phyloP scores from a whole-genome alignment of 2,888 invertebrate species.

The Drosophila siamana region DNA sequence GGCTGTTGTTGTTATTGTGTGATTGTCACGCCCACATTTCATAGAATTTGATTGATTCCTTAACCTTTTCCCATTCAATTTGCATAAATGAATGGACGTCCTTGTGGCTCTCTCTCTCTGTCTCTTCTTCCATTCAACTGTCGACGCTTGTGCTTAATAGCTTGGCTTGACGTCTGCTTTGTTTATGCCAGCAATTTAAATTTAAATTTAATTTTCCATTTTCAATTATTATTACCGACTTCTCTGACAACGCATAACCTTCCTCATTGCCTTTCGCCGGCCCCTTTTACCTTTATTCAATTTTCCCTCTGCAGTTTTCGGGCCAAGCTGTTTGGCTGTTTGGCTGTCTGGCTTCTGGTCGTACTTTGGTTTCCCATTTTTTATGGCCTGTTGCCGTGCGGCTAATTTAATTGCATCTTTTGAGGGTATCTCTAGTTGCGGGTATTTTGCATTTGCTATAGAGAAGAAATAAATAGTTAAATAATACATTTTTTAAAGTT shows the following conservation, averaged over 20 bases:
- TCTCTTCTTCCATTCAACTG: not conserved
- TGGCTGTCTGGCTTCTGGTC: not conserved
- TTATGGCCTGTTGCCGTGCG: slow-evolving; percentile 58
- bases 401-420: slow-evolving; percentile 78
- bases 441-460: slow-evolving; percentile 10
- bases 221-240: slow-evolving; percentile 73
- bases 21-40: slow-evolving; percentile 52
- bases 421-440: not conserved
- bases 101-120: not conserved
- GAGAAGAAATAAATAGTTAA: too few relatives aligned
- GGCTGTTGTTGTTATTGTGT: slow-evolving; percentile 11
- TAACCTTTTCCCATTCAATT: slow-evolving; percentile 64
- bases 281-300: slow-evolving; percentile 51
- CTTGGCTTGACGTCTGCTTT: slow-evolving; percentile 40
- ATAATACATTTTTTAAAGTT: too few relatives aligned
- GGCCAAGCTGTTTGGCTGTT: slow-evolving; percentile 3
- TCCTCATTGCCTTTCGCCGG: not conserved
- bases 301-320: slow-evolving; percentile 61
- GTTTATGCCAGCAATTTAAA: slow-evolving; percentile 34
- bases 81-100: slow-evolving; percentile 64
- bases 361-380: slow-evolving; percentile 26
- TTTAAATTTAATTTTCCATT: slow-evolving; percentile 73
- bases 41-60: slow-evolving; percentile 73
- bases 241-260: slow-evolving; percentile 7
- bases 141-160: slow-evolving; percentile 9